These are phyloP conservation scores for Pelmatolapia mariae DNA, from an alignment of 2,113 vertebrate species.

Conservation along the genomic window DNA sequence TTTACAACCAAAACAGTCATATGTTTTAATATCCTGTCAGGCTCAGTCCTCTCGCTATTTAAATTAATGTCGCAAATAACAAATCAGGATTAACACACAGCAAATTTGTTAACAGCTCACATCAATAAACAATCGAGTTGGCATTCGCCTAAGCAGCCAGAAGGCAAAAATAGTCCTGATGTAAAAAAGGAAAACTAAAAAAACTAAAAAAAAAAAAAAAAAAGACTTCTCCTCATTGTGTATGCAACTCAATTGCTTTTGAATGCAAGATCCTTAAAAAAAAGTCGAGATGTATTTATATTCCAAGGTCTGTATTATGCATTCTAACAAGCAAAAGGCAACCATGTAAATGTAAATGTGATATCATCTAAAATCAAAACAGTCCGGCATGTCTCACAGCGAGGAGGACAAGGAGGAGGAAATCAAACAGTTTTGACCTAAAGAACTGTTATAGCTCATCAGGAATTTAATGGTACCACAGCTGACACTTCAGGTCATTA, in stretches of 20 bases:
- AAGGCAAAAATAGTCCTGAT: neutral
- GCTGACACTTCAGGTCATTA: neutral
- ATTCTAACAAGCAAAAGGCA: neutral
- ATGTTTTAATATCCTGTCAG: slow-evolving; percentile 12
- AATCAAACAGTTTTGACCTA: neutral
- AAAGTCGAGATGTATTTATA: neutral
- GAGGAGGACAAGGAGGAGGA: neutral
- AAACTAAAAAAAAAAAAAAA: neutral
- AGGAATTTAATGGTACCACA: neutral
- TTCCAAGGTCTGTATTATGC: neutral
- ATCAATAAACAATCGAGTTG: slow-evolving; percentile 17
- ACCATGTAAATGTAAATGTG: neutral
- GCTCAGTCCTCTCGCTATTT: slow-evolving; percentile 37
- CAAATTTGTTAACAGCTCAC: slow-evolving; percentile 26
- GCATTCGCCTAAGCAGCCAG: neutral
- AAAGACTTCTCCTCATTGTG: neutral
- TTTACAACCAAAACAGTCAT: slow-evolving; percentile 8
- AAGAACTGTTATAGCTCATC: neutral
- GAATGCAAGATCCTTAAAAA: neutral
- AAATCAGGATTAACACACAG: slow-evolving; percentile 44
- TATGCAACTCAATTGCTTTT: neutral
- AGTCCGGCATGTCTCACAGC: neutral
- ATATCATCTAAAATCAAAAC: neutral
- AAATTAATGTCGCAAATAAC: slow-evolving; percentile 37
- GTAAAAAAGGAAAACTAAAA: neutral